Evolutionary conservation across 2,797 vertebrate species (phyloP).

Genomic region (Arrhamphus sclerolepis): DNA sequence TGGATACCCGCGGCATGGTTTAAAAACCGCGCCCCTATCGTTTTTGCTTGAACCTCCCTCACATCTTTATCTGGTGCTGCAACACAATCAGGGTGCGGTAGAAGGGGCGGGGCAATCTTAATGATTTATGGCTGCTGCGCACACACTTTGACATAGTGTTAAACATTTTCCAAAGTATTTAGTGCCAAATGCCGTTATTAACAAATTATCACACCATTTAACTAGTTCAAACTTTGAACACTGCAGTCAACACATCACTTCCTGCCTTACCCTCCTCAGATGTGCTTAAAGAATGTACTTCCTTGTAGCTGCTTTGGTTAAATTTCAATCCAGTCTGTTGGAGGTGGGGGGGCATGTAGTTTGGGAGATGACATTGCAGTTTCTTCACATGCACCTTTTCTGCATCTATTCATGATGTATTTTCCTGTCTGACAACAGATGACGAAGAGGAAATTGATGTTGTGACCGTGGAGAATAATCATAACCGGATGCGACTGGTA

Average conservation of each 20-base stretch:
- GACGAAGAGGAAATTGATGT: constrained; percentile 93
- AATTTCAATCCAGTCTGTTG: constrained; percentile 12
- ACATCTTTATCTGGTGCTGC: constrained; percentile 38
- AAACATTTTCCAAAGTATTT: constrained; percentile 33
- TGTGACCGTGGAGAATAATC: constrained; percentile 94
- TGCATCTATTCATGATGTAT: constrained; percentile 30
- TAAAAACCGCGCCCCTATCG: constrained; percentile 62
- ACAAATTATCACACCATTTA: constrained; percentile 7
- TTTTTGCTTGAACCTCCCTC: constrained; percentile 22
- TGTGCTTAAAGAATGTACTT: constrained; percentile 21
- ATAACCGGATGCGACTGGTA: constrained; percentile 84
- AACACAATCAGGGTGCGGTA: constrained; percentile 56
- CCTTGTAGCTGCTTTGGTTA: constrained; percentile 19
- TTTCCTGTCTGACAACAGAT: constrained; percentile 63
- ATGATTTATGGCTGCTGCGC: constrained; percentile 56
- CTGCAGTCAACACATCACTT: neutral
- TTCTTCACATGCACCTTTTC: neutral
- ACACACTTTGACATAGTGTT: neutral
- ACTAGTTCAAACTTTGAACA: constrained; percentile 30
- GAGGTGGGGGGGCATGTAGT: no score
- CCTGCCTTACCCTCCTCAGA: neutral
- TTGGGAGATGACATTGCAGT: neutral
- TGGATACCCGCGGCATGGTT: constrained; percentile 34
- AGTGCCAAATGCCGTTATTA: constrained; percentile 18
- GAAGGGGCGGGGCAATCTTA: constrained; percentile 44